Evolutionary conservation across 2,888 invertebrate genomes (phyloP).

Genomic region (Nectonema munidae): DNA sequence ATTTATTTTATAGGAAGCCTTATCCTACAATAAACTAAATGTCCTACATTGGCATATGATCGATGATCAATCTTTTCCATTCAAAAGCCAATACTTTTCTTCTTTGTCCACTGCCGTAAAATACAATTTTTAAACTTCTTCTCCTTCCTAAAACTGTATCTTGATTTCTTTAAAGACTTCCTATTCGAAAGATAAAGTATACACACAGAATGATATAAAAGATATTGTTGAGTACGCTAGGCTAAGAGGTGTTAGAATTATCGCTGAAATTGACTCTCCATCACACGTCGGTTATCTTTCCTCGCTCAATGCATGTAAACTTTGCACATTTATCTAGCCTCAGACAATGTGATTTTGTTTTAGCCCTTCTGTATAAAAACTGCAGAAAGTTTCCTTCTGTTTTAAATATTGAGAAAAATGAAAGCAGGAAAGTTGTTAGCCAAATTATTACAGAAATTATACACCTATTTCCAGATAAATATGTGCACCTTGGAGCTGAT

Average conservation of each 20-base stretch:
- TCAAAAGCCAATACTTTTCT: conserved; percentile 27
- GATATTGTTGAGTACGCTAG: conserved; percentile 43
- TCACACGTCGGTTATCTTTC: conserved; percentile 25
- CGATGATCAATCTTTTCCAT: conserved; percentile 71
- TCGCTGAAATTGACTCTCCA: conserved; percentile 68
- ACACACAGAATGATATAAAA: conserved; percentile 31
- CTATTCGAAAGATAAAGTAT: conserved; percentile 21
- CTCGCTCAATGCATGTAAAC: not conserved
- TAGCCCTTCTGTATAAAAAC: too few species aligned
- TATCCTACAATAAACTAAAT: conserved; percentile 60
- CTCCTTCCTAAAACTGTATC: conserved; percentile 34
- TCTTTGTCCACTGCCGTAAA: conserved; percentile 17
- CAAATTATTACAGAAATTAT: conserved; percentile 2
- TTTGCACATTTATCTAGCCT: too few species aligned
- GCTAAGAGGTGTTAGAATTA: conserved; percentile 42
- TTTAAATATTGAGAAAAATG: too few species aligned
- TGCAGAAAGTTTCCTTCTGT: too few species aligned
- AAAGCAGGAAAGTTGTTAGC: conserved; percentile 1
- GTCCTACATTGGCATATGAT: conserved; percentile 53
- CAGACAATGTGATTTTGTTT: too few species aligned
- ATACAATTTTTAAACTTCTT: too few species aligned
- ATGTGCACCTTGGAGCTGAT: conserved; percentile 65
- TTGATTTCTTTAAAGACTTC: conserved; percentile 21
- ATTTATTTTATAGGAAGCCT: conserved; percentile 32
- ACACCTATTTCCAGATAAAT: conserved; percentile 37